Conservation (phyloP, 2,888 invertebrate genomes). For the Lithophane semibrunnea region DNA sequence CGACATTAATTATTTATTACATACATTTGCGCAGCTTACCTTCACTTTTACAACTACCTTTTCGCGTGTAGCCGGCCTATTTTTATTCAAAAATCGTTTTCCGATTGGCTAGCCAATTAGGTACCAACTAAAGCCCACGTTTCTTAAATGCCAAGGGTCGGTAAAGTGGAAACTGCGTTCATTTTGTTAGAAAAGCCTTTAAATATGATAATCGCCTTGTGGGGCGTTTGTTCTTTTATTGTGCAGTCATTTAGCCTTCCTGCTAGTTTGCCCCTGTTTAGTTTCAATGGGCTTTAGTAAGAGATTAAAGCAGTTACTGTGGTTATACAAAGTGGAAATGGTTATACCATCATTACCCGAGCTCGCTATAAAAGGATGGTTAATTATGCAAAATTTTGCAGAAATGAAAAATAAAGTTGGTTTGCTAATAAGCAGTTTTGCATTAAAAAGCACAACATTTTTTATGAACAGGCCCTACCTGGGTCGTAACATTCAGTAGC, state of each 20-base stretch:
- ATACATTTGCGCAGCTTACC: constrained; percentile 38
- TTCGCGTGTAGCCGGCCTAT: constrained; percentile 57
- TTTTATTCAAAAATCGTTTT: constrained; percentile 72
- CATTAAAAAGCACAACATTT: neutral
- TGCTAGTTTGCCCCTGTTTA: constrained; percentile 8
- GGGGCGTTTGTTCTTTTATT: constrained; percentile 35
- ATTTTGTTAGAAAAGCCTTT: constrained; percentile 32
- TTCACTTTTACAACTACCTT: constrained; percentile 39
- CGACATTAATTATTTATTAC: constrained; percentile 58
- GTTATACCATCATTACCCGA: neutral
- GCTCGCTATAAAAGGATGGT: neutral
- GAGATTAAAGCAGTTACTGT: constrained; percentile 31
- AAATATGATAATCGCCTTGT: constrained; percentile 34
- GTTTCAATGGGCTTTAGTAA: constrained; percentile 30
- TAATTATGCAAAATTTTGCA: neutral
- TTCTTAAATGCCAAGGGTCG: constrained; percentile 60
- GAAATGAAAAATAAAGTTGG: neutral
- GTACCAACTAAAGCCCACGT: constrained; percentile 69
- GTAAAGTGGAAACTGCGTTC: constrained; percentile 40
- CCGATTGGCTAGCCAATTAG: constrained; percentile 73
- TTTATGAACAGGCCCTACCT: neutral
- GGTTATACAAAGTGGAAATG: constrained; percentile 32
- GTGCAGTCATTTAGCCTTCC: constrained; percentile 27
- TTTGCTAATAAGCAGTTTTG: neutral
- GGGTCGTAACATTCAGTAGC: neutral